Evolutionary conservation across 2,888 invertebrate species (phyloP).

Genomic region (Acanthosepion lycidas): DNA sequence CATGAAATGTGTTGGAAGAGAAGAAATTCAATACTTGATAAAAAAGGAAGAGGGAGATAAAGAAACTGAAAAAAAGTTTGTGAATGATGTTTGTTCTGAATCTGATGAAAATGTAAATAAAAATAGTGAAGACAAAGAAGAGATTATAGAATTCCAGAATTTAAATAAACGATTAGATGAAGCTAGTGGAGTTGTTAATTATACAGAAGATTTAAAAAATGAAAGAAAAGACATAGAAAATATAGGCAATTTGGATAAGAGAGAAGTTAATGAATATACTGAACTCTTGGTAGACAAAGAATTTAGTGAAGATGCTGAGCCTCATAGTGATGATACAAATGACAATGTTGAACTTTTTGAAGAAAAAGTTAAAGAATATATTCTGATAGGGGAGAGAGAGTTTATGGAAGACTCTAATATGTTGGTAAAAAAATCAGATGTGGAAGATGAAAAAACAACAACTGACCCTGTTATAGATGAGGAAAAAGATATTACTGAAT

Average conservation of each 20-base stretch:
- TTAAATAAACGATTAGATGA: constrained; percentile 36
- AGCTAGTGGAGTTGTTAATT: constrained; percentile 39
- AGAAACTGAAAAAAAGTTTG: constrained; percentile 38
- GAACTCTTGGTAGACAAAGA: constrained; percentile 40
- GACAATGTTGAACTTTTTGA: neutral
- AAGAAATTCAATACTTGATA: neutral
- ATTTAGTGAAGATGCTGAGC: neutral
- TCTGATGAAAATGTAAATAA: constrained; percentile 35
- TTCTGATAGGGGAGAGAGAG: constrained; percentile 49
- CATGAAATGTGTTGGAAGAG: neutral
- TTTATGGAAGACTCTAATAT: constrained; percentile 53
- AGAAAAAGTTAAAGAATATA: neutral
- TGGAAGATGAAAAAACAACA: constrained; percentile 51
- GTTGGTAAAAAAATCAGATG: constrained; percentile 51
- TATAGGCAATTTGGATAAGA: neutral
- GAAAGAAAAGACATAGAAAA: neutral
- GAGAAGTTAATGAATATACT: constrained; percentile 25
- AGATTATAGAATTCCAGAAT: neutral
- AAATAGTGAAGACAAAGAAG: constrained; percentile 48
- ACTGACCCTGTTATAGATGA: constrained; percentile 33
- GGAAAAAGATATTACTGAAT: constrained; percentile 43
- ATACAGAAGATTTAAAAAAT: constrained; percentile 23
- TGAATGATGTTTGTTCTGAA: constrained; percentile 41
- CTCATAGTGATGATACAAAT: neutral
- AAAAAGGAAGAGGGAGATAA: neutral